A percentile compares a stretch with the other conserved stretches of the same genome.
These are phyloP conservation scores for Delia radicum DNA, from an alignment of 1,140 invertebrate species.

Conservation along the genomic window DNA sequence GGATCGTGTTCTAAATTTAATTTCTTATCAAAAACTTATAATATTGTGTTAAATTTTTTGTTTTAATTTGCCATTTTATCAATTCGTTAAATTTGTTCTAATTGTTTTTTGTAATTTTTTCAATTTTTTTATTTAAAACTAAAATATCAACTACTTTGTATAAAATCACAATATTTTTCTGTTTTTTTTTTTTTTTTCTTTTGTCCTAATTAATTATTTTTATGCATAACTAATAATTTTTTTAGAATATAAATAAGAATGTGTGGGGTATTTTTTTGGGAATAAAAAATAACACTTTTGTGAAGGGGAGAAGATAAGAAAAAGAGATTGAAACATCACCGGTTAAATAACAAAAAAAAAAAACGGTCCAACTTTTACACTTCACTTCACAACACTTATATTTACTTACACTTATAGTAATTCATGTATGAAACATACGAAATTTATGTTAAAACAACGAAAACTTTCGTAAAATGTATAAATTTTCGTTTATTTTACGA, in stretches of 20 bases:
- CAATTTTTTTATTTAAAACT: conserved; percentile 9
- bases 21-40: background rate
- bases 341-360: background rate
- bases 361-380: too few relatives aligned
- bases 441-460: too few relatives aligned
- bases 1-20: background rate
- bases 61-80: background rate
- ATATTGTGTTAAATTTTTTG: background rate
- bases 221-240: background rate
- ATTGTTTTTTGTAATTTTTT: conserved; percentile 1
- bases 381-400: too few relatives aligned
- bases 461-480: too few relatives aligned
- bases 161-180: conserved; percentile 19
- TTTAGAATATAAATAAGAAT: background rate
- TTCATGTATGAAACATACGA: too few relatives aligned
- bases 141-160: conserved; percentile 20
- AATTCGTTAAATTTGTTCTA: conserved; percentile 24
- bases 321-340: background rate
- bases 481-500: too few relatives aligned
- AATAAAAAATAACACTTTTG: background rate
- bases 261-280: background rate
- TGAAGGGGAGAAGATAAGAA: background rate
- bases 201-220: background rate
- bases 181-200: background rate
- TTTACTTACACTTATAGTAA: too few relatives aligned